Base-by-base conservation (phyloP, 2,113 vertebrate species). In the Strigops habroptila region DNA sequence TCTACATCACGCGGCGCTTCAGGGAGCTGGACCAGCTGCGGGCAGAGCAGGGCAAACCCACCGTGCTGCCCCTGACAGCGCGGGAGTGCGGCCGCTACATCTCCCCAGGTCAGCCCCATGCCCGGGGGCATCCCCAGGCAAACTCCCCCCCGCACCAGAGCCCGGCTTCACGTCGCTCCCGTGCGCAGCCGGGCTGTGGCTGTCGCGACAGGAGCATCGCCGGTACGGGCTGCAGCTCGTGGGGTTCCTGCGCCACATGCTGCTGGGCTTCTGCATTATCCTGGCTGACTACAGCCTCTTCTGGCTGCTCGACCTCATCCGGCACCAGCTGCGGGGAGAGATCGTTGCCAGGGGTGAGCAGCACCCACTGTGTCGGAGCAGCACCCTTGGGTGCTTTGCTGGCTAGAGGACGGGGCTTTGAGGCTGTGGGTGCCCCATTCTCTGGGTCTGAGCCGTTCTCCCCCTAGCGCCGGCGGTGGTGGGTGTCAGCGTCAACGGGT, bases 281-380 rank as follows among this genome's bases (percentile, higher is more conserved):
- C 93, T 96, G 18, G 93, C 98, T 6, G 99, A 99, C 96, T 98
- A 98, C 24, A 73, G 98, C 21, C 95, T 99, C 70, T 99, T 98
- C 97, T 99, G 99, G 99, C 86, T 99, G 6, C 98, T 99, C 3
- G 99, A 99, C 75, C 95, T 99, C 90, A 95, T 99, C 75, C 98
- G 97, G 44, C 96, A 98, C 59, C 98, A 98, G 39, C 96, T 99
- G 68, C 97, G 94, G 3, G 97, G 90, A 1, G 99, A 99, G 78
- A 93, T 99, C 0, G 30, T 98, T 2, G 98, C 98, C 44, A 94
- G 97, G 93, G 98, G 98, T 98, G 91, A 98, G 96, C 19, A 7
- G 51, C 15, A 2, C 24, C 23, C 70, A 3, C 35, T 0, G 1
- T 6, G 16, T 55, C 1, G 0, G 27, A 14, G 25, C 68, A 18